Base-by-base conservation (phyloP, 2,888 invertebrate species). In the Corythucha ciliata region DNA sequence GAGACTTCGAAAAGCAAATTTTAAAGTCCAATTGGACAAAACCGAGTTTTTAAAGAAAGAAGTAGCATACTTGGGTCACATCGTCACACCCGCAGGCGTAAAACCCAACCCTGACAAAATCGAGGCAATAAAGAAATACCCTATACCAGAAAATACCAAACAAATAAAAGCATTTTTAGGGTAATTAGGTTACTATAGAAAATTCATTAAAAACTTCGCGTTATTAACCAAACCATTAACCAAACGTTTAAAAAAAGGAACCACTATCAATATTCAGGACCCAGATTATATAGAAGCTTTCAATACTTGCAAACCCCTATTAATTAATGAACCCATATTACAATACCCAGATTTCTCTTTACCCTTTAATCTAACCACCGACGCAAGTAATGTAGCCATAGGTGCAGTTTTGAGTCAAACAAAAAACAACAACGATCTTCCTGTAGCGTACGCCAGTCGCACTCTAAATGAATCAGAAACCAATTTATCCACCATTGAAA, bases 401-500 rank as follows among this genome's bases (percentile, higher is more conserved):
- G 63, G 62, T 25, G 59, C 62, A 5, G 61, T 66, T 6, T 51
- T 65, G 5, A 60, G 63, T 3, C 52, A 51, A 37, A 51, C 14
- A 3, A 34, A 10, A 12, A 65, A 68, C 48, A 60, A 59, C 1
- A 58, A 62, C 48, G 66, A 68, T 27, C 52, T 61, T 12, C 66
- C 65, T 5, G 59, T 67, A n/a, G 62, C 63, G 7, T 67, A 62
- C 48, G 62, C 64, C 7, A 60, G 60, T 12, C 47, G 64, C 26
- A 63, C 62, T 6, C 53, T 66, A 21, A 64, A 63, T 50, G 56
- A 59, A 46, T 54, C 61, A 4, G 63, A 66, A 58, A 51, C 42
- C 25, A 62, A 61, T 21, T 62, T 63, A 41, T 54, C 54, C 1
- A 60, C 60, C 12, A 63, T 56, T 12, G 63, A 66, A 59, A 60